Evolutionary conservation across 2,888 invertebrate species (phyloP), one percentile per base, ranked within the genome.

Genomic region (Epiblema foenella): DNA sequence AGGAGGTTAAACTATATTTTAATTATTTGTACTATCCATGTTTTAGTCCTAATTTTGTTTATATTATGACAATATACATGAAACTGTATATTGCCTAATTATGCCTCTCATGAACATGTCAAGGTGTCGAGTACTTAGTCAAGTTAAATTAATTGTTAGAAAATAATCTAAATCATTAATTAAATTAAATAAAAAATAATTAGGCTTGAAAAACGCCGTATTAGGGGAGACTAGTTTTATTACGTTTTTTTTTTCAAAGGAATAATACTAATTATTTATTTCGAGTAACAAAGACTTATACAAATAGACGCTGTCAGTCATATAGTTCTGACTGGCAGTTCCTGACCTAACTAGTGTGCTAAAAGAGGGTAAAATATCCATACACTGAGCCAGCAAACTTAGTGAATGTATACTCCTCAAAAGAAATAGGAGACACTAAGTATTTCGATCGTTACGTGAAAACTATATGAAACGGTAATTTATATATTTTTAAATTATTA

Each of bases 51-150:
- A 59, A 8, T n/a, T 42, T 42, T 46, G n/a, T 46, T 49, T 29
- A 18, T 29, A 17, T 46, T 24, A 33, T 8, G 24, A 46, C 24
- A n/a, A 10, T 42, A 15, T 54, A 54, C 51, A 51, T 10, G 1
- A n/a, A n/a, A 5, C 12, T n/a, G 51, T 18, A 39, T 57, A 18
- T 57, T 57, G 33, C 12, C 10, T 37, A 52, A 51, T 42, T 49
- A 49, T 59, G 74, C 69, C 72, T 60, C 70, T 70, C 76, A 77
- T 77, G 76, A 77, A 59, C 77, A 77, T 74, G 62, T 68, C 69
- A 73, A 64, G 72, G 76, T 76, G 75, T 76, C 75, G 74, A 73
- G 77, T 79, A 77, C 78, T 77, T 78, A 78, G 76, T 71, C 68
- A 42, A 72, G 69, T 51, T 62, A 49, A 37, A 57, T 54, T 68